Evolutionary conservation across 2,888 invertebrate genomes (phyloP).

Genomic region (Isotomurus palustris): DNA sequence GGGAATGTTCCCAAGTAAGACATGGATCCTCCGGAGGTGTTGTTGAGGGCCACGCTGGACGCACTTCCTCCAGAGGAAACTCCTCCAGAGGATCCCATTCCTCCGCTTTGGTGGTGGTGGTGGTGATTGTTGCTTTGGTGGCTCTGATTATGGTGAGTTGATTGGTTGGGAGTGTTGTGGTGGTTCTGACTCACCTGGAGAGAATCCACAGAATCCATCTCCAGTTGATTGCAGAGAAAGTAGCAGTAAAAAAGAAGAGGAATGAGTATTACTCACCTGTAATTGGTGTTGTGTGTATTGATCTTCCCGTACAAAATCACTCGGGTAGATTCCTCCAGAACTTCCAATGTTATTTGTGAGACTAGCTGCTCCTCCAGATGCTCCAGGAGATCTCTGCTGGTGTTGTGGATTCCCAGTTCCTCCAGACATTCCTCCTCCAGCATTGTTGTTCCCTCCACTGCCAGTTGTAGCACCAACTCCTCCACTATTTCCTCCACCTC

Average conservation of each 20-base stretch:
- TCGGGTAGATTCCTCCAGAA: constrained; percentile 49
- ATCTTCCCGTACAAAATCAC: constrained; percentile 51
- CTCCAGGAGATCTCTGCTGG: constrained; percentile 24
- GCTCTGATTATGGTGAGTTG: neutral
- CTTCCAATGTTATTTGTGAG: neutral
- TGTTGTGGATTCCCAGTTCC: constrained; percentile 10
- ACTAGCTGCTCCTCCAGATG: constrained; percentile 22
- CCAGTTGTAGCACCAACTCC: constrained; percentile 8
- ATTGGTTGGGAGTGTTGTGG: neutral
- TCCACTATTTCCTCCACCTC: constrained; percentile 12
- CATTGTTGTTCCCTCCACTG: constrained; percentile 5
- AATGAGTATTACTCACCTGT: constrained; percentile 11
- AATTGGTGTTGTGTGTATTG: constrained; percentile 31
- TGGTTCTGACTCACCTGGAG: neutral
- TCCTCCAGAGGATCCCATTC: neutral
- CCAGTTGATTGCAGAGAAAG: too few species aligned
- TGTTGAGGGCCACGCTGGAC: neutral
- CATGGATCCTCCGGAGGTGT: constrained; percentile 37
- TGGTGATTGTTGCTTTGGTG: constrained; percentile 3
- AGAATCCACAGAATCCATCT: too few species aligned
- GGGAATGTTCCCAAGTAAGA: constrained; percentile 42
- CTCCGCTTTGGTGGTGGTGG: neutral
- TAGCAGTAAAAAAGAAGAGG: too few species aligned
- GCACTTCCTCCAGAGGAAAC: too few species aligned
- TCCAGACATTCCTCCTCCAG: neutral